Evolutionary conservation across 2,888 invertebrate species (phyloP).

Genomic region (Caenorhabditis angaria): DNA sequence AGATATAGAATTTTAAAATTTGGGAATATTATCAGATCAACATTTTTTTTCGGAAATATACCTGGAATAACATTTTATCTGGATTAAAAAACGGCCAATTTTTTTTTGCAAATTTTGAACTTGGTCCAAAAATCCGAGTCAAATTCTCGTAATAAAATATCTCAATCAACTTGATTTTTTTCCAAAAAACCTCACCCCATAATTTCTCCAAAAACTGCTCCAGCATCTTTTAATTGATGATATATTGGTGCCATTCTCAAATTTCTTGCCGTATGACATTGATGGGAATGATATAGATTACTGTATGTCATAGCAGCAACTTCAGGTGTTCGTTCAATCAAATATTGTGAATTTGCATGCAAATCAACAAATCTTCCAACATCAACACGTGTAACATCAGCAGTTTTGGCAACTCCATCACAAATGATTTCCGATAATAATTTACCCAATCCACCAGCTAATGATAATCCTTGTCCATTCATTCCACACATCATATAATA

Average conservation of each 20-base stretch:
- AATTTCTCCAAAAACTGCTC: conserved; percentile 93
- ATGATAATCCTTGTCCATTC: conserved; percentile 93
- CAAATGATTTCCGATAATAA: conserved; percentile 85
- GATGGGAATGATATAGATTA: conserved; percentile 81
- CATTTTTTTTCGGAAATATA: no score
- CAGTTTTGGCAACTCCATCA: conserved; percentile 77
- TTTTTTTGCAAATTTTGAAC: no score
- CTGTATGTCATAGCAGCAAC: conserved; percentile 75
- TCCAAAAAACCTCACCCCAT: conserved; percentile 79
- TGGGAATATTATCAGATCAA: no score
- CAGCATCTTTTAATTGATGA: conserved; percentile 87
- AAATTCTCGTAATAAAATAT: no score
- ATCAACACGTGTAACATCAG: conserved; percentile 87
- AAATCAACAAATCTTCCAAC: conserved; percentile 88
- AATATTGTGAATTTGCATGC: conserved; percentile 92
- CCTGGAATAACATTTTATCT: no score
- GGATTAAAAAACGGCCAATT: no score
- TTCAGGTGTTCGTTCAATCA: conserved; percentile 89
- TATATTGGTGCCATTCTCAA: conserved; percentile 93
- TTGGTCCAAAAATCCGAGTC: no score
- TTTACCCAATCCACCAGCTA: conserved; percentile 92
- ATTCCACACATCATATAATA: conserved; percentile 93
- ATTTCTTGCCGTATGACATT: conserved; percentile 81
- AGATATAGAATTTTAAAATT: no score
- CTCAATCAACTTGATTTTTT: background rate